Evolutionary conservation across 2,888 invertebrate species (phyloP).

Genomic region (Crossocerus cetratus): DNA sequence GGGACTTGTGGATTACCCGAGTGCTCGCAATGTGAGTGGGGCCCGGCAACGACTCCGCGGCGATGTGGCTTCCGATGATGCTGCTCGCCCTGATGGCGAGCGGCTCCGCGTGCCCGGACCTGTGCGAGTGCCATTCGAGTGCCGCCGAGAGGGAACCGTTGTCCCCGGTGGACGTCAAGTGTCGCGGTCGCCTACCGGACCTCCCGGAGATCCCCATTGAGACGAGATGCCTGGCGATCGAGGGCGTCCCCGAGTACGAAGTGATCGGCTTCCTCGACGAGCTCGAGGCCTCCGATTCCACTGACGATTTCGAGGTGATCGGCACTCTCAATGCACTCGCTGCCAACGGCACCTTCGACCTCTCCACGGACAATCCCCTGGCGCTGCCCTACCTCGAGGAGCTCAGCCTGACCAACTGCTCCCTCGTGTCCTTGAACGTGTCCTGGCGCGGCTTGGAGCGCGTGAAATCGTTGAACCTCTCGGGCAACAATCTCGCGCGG

Average conservation of each 20-base stretch:
- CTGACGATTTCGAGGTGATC: constrained; percentile 37
- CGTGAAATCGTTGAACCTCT: constrained; percentile 64
- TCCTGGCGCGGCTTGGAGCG: constrained; percentile 59
- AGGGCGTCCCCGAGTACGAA: constrained; percentile 52
- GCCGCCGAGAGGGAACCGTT: constrained; percentile 33
- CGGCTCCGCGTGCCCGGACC: constrained; percentile 70
- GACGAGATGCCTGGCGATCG: constrained; percentile 53
- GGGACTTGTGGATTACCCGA: constrained; percentile 25
- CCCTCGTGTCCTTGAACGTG: constrained; percentile 63
- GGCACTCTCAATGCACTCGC: constrained; percentile 24
- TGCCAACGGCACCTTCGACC: constrained; percentile 25
- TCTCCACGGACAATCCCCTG: not conserved
- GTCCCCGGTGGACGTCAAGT: constrained; percentile 51
- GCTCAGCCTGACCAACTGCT: constrained; percentile 64
- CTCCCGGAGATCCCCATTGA: constrained; percentile 54
- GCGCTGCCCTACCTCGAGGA: constrained; percentile 50
- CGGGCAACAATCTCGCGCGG: constrained; percentile 63
- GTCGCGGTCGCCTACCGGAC: constrained; percentile 51
- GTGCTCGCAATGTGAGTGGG: constrained; percentile 56
- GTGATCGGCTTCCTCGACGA: constrained; percentile 55
- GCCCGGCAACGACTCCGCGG: constrained; percentile 46
- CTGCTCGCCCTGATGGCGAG: constrained; percentile 74
- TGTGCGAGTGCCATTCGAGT: constrained; percentile 65
- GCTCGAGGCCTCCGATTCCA: constrained; percentile 37
- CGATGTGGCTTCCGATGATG: constrained; percentile 71